Percentiles rank a stretch among this genome's conserved stretches.
Conservation (phyloP, 2,888 invertebrate genomes). For the Euplexia lucipara region DNA sequence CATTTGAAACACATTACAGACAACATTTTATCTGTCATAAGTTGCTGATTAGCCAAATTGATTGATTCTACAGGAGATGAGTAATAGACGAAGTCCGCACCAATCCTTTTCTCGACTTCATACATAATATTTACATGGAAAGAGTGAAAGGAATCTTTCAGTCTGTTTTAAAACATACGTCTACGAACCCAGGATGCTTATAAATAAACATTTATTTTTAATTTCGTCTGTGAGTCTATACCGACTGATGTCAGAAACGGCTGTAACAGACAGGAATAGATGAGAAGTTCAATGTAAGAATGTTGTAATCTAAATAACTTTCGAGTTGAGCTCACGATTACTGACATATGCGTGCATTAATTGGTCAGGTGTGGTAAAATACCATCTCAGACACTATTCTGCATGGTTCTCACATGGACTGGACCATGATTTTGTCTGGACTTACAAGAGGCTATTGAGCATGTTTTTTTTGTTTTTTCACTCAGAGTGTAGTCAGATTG, state of each 20-base stretch:
- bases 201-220: conserved; percentile 52
- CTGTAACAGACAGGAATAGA: conserved; percentile 15
- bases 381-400: too few species aligned
- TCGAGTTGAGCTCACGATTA: too few species aligned
- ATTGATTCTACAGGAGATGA: conserved; percentile 31
- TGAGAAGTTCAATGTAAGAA: not conserved
- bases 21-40: not conserved
- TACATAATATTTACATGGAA: conserved; percentile 36
- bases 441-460: too few species aligned
- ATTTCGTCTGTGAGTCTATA: conserved; percentile 7
- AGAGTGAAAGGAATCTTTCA: conserved; percentile 26
- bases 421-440: too few species aligned
- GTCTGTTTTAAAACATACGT: conserved; percentile 32
- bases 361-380: too few species aligned
- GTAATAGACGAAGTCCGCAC: conserved; percentile 25
- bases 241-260: conserved; percentile 37
- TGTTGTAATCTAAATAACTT: conserved; percentile 11
- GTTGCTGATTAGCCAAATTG: not conserved
- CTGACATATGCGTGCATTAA: too few species aligned
- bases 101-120: not conserved
- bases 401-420: too few species aligned
- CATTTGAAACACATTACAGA: not conserved
- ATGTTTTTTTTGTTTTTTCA: too few species aligned
- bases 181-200: conserved; percentile 11
- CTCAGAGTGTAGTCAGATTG: too few species aligned